Evolutionary conservation across 2,113 vertebrate genomes (phyloP), one percentile per base, ranked within the genome.

Genomic region (Malurus melanocephalus): DNA sequence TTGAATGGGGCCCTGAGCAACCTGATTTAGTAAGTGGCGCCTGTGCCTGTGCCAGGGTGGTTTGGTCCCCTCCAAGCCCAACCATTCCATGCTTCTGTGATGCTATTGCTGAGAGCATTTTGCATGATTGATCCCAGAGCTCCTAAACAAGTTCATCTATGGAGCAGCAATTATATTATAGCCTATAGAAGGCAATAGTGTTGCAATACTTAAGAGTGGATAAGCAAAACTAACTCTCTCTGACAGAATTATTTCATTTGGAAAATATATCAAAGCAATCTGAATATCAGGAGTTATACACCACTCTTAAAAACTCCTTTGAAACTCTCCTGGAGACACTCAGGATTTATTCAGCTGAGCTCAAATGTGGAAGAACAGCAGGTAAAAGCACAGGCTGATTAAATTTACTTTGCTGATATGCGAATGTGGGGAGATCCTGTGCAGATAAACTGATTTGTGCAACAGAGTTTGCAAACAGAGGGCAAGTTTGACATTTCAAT

Each of bases 241-340:
- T 77, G 43, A 77, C 27, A 77, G 40, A 74, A 68, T 52, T 66
- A 33, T 80, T 92, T 77, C 51, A 43, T 73, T 92, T 93, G 51
- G 73, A 72, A 84, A 85, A 64, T 2, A n/a, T 75, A 78, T 72
- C 82, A 91, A 88, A 92, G 65, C 26, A 74, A 93, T 74, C 24
- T 77, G 40, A 93, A 71, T 64, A 78, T 85, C 61, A 83, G 68
- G 38, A 93, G 17, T 69, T 62, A 82, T 5, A 59, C 5, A 19
- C 12, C 56, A 33, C n/a, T 77, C 48, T 76, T 81, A 49, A 80
- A 48, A 64, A 75, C 30, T 62, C 74, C 33, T 86, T 80, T 80
- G 56, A 62, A 49, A 83, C 45, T 78, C 73, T 85, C 48, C 49
- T 74, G 45, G 30, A 20, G 56, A 52, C 80, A 49, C 52, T 80